A percentile compares a stretch with the other conserved stretches of the same genome.
Evolutionary conservation across 2,888 invertebrate species (phyloP).

Genomic region (Leptopilina syphax): DNA sequence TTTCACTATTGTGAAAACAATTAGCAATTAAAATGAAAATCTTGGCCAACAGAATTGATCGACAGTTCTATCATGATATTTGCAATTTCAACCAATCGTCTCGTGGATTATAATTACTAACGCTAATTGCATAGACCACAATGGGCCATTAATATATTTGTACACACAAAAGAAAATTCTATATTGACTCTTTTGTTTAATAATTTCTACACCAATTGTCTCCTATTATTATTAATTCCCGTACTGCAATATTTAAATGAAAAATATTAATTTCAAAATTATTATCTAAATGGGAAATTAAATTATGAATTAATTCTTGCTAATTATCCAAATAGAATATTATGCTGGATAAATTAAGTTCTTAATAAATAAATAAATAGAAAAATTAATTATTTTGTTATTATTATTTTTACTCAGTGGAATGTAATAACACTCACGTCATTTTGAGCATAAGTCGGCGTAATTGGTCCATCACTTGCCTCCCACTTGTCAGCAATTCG

Average conservation of each 20-base stretch:
- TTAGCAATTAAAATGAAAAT: no score
- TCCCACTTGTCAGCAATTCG: slow-evolving; percentile 98
- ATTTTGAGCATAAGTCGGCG: slow-evolving; percentile 79
- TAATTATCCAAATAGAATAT: no score
- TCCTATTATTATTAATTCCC: no score
- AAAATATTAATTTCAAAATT: background rate
- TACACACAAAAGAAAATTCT: background rate
- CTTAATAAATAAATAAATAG: no score
- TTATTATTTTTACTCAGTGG: no score
- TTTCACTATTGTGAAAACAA: no score
- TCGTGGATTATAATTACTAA: slow-evolving; percentile 62
- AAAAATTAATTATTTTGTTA: no score
- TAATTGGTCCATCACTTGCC: slow-evolving; percentile 82
- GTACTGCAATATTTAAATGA: no score
- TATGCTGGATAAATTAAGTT: no score
- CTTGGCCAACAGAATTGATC: no score
- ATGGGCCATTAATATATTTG: background rate
- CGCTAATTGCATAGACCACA: slow-evolving; percentile 59
- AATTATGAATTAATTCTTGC: no score
- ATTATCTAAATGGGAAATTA: background rate
- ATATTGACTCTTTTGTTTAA: background rate
- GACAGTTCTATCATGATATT: background rate
- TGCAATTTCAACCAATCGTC: slow-evolving; percentile 8
- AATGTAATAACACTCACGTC: slow-evolving; percentile 78
- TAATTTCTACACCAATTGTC: no score